These are phyloP conservation scores for Zoroaster sp. DNA, from an alignment of 53 echinoderm and acorn worm genomes.

Conservation along the genomic window DNA sequence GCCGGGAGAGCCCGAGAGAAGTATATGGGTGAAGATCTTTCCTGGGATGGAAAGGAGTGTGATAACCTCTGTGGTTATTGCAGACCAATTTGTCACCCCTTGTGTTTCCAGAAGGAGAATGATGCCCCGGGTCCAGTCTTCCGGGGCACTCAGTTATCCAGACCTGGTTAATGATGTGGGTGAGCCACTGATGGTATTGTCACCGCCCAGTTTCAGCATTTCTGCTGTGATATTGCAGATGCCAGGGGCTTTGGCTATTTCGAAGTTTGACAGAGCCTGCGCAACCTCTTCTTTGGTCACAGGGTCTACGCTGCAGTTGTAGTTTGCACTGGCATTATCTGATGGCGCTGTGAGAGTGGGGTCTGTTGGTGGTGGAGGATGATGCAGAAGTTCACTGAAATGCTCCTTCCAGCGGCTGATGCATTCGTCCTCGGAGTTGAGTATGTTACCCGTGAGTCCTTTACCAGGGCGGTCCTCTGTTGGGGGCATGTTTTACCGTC, in stretches of 20 bases:
- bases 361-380: background rate
- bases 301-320: background rate
- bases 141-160: too few species aligned
- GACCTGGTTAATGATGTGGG: too few species aligned
- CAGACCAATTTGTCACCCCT: background rate
- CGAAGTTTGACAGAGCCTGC: background rate
- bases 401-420: background rate
- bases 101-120: background rate
- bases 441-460: background rate
- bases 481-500: background rate
- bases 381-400: background rate
- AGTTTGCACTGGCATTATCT: too few species aligned
- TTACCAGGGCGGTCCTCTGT: background rate
- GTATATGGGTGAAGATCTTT: background rate
- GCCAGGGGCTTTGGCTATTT: background rate
- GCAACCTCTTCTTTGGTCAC: background rate
- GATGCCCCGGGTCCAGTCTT: too few species aligned
- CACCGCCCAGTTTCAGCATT: background rate
- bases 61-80: background rate
- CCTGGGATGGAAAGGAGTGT: background rate
- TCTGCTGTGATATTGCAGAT: slow-evolving; percentile 7
- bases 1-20: background rate
- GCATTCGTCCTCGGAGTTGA: background rate
- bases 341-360: background rate
- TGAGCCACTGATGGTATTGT: background rate